Base-by-base conservation (phyloP, 2,888 invertebrate species). In the Clivina fossor region DNA sequence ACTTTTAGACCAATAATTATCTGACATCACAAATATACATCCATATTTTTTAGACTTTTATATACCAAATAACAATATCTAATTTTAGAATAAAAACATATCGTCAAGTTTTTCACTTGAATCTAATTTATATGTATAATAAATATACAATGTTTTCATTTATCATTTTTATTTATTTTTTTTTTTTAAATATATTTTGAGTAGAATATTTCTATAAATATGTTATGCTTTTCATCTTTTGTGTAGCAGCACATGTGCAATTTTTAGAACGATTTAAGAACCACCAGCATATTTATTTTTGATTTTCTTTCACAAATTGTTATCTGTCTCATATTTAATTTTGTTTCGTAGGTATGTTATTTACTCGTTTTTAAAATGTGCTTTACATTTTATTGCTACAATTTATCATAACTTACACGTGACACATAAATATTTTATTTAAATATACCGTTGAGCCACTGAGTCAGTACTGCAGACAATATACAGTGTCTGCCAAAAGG, bases 1-100 rank as follows among this genome's bases (percentile, higher is more conserved):
- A 44, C 35, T 53, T 43, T 53, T 44, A 44, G 44, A 44, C 53
- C 43, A 53, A 44, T 53, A 53, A 53, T 44, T 53, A 53, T 53
- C 44, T 53, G 53, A 53, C 53, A 53, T 53, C 37, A 53, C 53
- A 33, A 53, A 53, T 53, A 53, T 43, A 53, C 53, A 53, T 53
- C 44, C 35, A 53, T 53, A 53, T 43, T 50, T 49, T 49, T 53
- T 53, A 44, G 44, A 44, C 44, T 53, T 53, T 44, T 35, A 53
- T 44, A 53, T 44, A 53, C 53, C 53, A 53, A 53, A 53, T 53
- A 53, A 50, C 50, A 50, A 22, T 26, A 50, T 20, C 50, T 50
- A 50, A 41, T 50, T 41, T 50, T 18, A 19, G 30, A 44, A 53
- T 53, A 53, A 44, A 49, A 50, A 50, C 50, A 53, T 53, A 35